A percentile compares a stretch with the other conserved stretches of the same genome.
phyloP scores from a whole-genome alignment of 1,140 invertebrate species.

The Neotoxoptera formosana region DNA sequence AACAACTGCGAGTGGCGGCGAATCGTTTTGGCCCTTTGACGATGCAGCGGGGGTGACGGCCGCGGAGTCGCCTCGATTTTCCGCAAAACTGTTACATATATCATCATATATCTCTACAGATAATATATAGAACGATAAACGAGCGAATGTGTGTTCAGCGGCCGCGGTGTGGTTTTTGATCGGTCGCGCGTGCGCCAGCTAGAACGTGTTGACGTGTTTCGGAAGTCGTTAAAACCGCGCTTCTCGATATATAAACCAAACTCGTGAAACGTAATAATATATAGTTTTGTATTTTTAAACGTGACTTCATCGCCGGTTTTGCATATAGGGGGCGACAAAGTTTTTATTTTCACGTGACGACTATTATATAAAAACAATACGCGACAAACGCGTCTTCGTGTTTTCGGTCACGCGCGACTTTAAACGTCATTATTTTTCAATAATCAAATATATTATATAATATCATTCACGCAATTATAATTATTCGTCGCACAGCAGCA shows the following conservation, averaged over 20 bases:
- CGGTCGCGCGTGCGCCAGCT: not conserved
- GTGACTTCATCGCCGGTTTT: not conserved
- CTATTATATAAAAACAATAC: not conserved
- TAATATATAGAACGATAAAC: not conserved
- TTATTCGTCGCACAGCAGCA: too few relatives aligned
- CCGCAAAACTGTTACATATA: not conserved
- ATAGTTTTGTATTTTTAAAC: constrained; percentile 30
- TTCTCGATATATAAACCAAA: not conserved
- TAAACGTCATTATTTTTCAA: not conserved
- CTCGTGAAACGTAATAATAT: not conserved
- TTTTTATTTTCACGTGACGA: not conserved
- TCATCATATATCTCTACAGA: not conserved
- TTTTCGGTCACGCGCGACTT: not conserved
- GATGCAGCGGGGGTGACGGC: not conserved
- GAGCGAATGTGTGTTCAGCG: too few relatives aligned
- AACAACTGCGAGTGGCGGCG: too few relatives aligned
- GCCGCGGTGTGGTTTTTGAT: not conserved
- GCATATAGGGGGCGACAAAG: not conserved
- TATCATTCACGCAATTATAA: too few relatives aligned
- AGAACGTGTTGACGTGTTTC: constrained; percentile 12
- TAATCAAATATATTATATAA: too few relatives aligned
- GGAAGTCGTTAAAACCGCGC: not conserved
- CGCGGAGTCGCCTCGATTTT: not conserved
- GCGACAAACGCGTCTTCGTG: not conserved
- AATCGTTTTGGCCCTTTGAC: not conserved